Conservation (phyloP, 64 coral and sea anemone genomes). For the Montipora cactus region DNA sequence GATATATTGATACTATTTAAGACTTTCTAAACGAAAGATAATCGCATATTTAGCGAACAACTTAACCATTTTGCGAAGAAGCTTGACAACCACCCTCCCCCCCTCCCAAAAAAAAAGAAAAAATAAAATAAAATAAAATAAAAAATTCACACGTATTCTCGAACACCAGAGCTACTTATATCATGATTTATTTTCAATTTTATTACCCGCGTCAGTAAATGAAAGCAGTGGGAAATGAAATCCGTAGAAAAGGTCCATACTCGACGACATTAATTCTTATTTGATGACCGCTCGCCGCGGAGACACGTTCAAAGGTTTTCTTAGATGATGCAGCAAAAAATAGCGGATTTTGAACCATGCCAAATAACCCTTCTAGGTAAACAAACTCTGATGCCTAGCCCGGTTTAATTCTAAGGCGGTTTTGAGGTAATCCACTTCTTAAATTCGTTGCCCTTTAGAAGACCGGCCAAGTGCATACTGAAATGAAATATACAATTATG, state of each 20-base stretch:
- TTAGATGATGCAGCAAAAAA: conserved; percentile 47
- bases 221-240: neutral
- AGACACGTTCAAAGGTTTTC: neutral
- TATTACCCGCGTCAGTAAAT: neutral
- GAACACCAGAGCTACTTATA: neutral
- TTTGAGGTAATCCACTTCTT: conserved; percentile 89
- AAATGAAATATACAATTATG: conserved; percentile 98
- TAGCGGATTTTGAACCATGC: conserved; percentile 87
- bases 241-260: neutral
- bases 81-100: too few relatives aligned
- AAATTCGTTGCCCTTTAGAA: conserved; percentile 67
- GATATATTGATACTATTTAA: conserved; percentile 10
- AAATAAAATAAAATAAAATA: too few relatives aligned
- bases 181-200: conserved; percentile 44
- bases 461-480: conserved; percentile 44
- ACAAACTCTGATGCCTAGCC: conserved; percentile 61
- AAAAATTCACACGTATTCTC: too few relatives aligned
- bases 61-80: too few relatives aligned
- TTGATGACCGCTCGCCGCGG: neutral
- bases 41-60: too few relatives aligned
- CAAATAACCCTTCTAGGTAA: conserved; percentile 92
- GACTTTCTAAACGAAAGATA: too few relatives aligned
- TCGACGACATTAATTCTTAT: neutral
- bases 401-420: conserved; percentile 88
- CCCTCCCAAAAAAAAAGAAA: too few relatives aligned